Evolutionary conservation across 2,113 vertebrate genomes (phyloP), one percentile per base, ranked within the genome.

Genomic region (Phylloscopus trochilus): DNA sequence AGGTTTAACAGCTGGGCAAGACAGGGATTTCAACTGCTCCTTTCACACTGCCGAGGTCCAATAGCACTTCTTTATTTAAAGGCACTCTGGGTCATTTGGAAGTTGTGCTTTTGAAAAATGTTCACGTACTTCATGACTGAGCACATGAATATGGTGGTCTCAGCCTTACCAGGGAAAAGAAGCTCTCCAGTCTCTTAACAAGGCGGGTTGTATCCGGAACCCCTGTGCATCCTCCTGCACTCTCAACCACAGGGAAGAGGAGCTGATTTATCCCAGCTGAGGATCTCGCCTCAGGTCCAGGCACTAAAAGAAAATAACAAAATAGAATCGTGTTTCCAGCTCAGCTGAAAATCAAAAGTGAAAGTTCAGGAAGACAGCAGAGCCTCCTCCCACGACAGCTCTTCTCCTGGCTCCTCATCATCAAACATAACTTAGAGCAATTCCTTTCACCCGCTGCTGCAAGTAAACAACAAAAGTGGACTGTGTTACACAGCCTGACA

Each of bases 1-100:
- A 95, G 95, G 60, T 95, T 95, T 96, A 81, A 89, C 91, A 95
- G 95, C 94, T 96, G 97, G 74, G 91, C 67, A 84, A 96, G 91
- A 92, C 75, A 94, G 70, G 68, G 79, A 55, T 94, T 95, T 95
- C 86, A 91, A 89, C 83, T 30, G 18, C 55, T 93, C 33, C 63
- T 94, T 97, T 96, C 90, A 95, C 80, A 75, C 41, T 66, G 69
- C 35, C 0, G 5, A 46, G 49, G 63, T 49, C 88, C 85, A 53
- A 85, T 27, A 93, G 75, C 47, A 86, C 31, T 95, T 95, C 82
- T 95, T 60, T 94, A 91, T 94, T 95, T 95, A 80, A 92, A 97
- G 69, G 41, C 67, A 89, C 44, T 52, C 37, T 88, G 62, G 87
- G 75, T 97, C 93, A 90, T 51, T 94, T 83, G 87, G 85, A 97